Conservation (phyloP, 2,113 vertebrate genomes). For the Mobula birostris region DNA sequence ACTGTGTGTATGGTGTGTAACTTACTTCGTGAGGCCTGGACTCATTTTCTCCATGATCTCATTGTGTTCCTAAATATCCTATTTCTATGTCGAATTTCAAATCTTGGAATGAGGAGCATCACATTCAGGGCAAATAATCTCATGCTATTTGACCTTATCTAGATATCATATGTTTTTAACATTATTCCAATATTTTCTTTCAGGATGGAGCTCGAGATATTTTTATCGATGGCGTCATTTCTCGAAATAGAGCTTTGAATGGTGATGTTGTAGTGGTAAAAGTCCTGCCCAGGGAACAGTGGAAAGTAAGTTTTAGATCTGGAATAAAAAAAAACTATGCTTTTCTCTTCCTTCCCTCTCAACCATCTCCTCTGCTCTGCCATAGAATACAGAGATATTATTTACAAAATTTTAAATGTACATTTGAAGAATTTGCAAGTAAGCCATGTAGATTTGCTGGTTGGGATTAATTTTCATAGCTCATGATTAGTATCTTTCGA, state of each 20-base stretch:
- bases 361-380: neutral
- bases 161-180: neutral
- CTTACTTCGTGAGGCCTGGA: neutral
- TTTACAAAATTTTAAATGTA: neutral
- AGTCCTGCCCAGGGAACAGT: constrained; percentile 78
- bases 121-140: neutral
- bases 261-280: constrained; percentile 84
- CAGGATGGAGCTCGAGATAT: constrained; percentile 82
- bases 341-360: neutral
- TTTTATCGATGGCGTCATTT: constrained; percentile 83
- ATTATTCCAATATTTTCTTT: constrained; percentile 32
- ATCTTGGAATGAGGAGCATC: neutral
- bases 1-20: neutral
- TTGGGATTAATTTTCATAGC: neutral
- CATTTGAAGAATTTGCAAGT: neutral
- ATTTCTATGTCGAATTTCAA: neutral
- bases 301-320: constrained; percentile 74
- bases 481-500: neutral
- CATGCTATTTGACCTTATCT: neutral
- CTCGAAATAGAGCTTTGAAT: constrained; percentile 88
- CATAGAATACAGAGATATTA: neutral
- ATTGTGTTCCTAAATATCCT: neutral
- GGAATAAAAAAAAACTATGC: neutral
- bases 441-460: neutral
- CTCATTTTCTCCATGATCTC: neutral